Conservation (phyloP, 1,140 invertebrate genomes). For the Heterodera schachtii region DNA sequence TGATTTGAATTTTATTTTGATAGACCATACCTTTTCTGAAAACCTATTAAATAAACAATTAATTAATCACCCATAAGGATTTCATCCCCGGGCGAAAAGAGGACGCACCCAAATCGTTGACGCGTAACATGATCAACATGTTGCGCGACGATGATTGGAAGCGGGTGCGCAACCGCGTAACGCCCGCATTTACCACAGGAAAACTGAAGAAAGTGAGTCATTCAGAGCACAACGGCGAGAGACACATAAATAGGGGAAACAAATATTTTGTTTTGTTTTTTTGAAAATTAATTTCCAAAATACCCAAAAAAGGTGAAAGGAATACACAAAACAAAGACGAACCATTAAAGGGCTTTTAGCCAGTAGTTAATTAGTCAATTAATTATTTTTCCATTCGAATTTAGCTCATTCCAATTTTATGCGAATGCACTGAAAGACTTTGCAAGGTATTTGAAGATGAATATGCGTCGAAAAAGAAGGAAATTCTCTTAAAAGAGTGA, state of each 20-base stretch:
- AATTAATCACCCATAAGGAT: slow-evolving; percentile 13
- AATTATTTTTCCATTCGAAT: background rate
- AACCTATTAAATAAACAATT: too few species aligned
- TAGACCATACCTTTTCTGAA: too few species aligned
- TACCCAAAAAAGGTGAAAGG: too few species aligned
- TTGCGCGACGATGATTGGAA: slow-evolving; percentile 36
- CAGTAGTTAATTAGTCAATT: too few species aligned
- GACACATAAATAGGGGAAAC: too few species aligned
- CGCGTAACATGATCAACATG: slow-evolving; percentile 28
- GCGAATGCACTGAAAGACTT: slow-evolving; percentile 4
- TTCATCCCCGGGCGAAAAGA: background rate
- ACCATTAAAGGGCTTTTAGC: too few species aligned
- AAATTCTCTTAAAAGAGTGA: slow-evolving; percentile 21
- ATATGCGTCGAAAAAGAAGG: slow-evolving; percentile 9
- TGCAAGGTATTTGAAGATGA: slow-evolving; percentile 1
- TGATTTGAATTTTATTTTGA: too few species aligned
- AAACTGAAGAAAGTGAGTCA: slow-evolving; percentile 38
- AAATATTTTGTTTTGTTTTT: too few species aligned
- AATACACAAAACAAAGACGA: too few species aligned
- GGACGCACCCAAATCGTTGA: background rate
- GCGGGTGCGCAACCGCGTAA: slow-evolving; percentile 37
- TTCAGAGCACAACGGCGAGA: too few species aligned
- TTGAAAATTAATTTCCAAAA: too few species aligned
- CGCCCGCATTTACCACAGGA: slow-evolving; percentile 42
- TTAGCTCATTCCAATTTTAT: slow-evolving; percentile 21